These are phyloP conservation scores for Habrosyne pyritoides DNA, from an alignment of 2,888 invertebrate genomes.

Conservation along the genomic window DNA sequence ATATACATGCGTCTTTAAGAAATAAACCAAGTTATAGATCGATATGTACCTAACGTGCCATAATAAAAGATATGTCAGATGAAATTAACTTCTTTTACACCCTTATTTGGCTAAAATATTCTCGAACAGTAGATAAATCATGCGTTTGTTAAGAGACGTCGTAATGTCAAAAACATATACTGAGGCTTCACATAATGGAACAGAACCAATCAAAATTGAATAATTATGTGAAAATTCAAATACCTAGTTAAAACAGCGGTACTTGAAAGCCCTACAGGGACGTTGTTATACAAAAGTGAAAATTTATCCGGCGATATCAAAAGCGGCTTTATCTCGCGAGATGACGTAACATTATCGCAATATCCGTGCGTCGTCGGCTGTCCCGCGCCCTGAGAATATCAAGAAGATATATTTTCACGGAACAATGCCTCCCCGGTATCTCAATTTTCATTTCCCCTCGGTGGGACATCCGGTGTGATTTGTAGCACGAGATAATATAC, in stretches of 20 bases:
- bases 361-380: constrained; percentile 74
- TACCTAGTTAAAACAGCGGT: neutral
- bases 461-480: constrained; percentile 80
- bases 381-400: constrained; percentile 75
- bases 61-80: too few species aligned
- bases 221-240: constrained; percentile 27
- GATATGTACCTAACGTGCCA: too few species aligned
- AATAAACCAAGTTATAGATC: too few species aligned
- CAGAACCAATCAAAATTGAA: constrained; percentile 8
- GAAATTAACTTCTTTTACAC: too few species aligned
- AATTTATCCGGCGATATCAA: constrained; percentile 69
- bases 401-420: constrained; percentile 81
- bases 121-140: too few species aligned
- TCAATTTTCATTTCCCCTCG: constrained; percentile 82
- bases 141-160: too few species aligned
- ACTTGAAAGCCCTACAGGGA: constrained; percentile 13
- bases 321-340: constrained; percentile 70
- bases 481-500: constrained; percentile 81
- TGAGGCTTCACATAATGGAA: neutral
- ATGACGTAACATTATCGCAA: constrained; percentile 78
- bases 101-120: too few species aligned
- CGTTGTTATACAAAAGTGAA: constrained; percentile 59
- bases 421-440: constrained; percentile 81
- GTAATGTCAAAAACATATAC: too few species aligned
- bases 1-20: too few species aligned